Percentiles rank a stretch among this genome's conserved stretches.
Evolutionary conservation across 2,113 vertebrate species (phyloP).

Genomic region (Larimichthys polyactis): DNA sequence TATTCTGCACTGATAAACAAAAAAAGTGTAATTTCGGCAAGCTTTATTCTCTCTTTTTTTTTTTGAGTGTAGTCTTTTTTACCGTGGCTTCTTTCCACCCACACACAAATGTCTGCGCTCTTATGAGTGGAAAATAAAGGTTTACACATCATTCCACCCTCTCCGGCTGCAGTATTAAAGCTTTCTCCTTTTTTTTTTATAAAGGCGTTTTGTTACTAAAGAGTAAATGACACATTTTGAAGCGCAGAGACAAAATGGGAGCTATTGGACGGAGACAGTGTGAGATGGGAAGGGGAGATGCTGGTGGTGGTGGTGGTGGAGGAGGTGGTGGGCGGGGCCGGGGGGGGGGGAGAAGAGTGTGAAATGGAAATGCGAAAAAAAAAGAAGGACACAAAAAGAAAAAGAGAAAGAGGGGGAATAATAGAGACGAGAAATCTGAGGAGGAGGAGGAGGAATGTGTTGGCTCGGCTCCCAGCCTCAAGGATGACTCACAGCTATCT

Average conservation of each 20-base stretch:
- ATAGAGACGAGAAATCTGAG: conserved; percentile 65
- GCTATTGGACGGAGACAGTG: conserved; percentile 43
- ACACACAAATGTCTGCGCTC: conserved; percentile 8
- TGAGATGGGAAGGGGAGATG: conserved; percentile 25
- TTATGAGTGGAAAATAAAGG: conserved; percentile 6
- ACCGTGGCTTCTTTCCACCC: conserved; percentile 6
- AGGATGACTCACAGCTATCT: conserved; percentile 83
- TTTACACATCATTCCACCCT: neutral
- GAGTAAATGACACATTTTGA: conserved; percentile 42
- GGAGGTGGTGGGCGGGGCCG: too few species aligned
- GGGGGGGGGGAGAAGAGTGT: neutral
- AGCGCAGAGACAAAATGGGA: conserved; percentile 60
- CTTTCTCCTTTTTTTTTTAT: neutral
- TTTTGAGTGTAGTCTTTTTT: neutral
- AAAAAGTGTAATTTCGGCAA: conserved; percentile 1
- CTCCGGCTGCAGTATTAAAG: conserved; percentile 13
- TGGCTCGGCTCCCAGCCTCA: conserved; percentile 67
- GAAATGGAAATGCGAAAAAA: conserved; percentile 47
- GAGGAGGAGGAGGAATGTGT: conserved; percentile 75
- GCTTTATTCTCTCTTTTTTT: conserved; percentile 2
- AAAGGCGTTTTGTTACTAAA: conserved; percentile 21
- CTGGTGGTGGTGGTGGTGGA: neutral
- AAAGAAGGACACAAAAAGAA: conserved; percentile 24
- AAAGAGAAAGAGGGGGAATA: conserved; percentile 42
- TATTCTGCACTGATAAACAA: neutral